phyloP scores from a whole-genome alignment of 2,888 invertebrate genomes.

The Maniola hyperantus region DNA sequence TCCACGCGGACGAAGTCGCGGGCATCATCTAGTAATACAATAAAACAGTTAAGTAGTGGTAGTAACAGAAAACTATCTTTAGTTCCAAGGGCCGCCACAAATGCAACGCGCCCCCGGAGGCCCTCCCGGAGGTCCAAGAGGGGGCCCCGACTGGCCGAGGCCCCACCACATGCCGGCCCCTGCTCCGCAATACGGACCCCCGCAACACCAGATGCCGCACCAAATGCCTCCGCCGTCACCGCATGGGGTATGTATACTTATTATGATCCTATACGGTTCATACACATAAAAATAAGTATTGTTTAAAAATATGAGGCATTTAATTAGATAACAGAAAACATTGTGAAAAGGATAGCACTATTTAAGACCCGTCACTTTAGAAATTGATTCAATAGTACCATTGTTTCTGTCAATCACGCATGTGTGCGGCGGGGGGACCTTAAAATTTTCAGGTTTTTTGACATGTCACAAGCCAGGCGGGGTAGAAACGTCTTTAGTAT shows the following conservation, averaged over 20 bases:
- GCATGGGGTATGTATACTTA: conserved; percentile 60
- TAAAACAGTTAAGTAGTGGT: background rate
- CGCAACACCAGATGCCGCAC: conserved; percentile 74
- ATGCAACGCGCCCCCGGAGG: conserved; percentile 41
- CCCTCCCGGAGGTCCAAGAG: conserved; percentile 51
- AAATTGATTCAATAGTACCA: too few relatives aligned
- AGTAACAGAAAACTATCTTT: conserved; percentile 21
- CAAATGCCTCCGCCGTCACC: conserved; percentile 76
- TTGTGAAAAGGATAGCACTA: too few relatives aligned
- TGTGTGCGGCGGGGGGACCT: background rate
- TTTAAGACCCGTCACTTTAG: background rate
- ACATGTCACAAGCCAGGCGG: too few relatives aligned
- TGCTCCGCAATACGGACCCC: conserved; percentile 72
- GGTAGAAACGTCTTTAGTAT: too few relatives aligned
- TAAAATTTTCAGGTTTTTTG: too few relatives aligned
- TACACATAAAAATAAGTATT: too few relatives aligned
- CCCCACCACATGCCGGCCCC: conserved; percentile 71
- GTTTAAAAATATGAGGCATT: too few relatives aligned
- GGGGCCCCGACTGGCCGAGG: conserved; percentile 72
- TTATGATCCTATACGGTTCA: too few relatives aligned
- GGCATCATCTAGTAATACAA: too few relatives aligned
- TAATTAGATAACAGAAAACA: too few relatives aligned
- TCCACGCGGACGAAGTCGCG: too few relatives aligned
- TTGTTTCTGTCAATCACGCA: background rate
- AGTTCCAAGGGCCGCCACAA: conserved; percentile 65